These are phyloP conservation scores for Dione juno DNA, from an alignment of 2,888 invertebrate genomes.

Conservation along the genomic window DNA sequence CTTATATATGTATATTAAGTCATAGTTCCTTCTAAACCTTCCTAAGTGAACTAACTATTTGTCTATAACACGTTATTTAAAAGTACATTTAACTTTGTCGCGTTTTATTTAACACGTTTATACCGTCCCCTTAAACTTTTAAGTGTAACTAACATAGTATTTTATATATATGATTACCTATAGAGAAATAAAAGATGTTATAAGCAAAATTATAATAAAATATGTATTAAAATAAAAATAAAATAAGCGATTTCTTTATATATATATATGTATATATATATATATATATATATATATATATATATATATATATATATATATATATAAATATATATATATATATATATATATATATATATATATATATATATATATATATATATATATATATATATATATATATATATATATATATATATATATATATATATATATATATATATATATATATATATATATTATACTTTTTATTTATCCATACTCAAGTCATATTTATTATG, in stretches of 20 bases:
- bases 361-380: too few relatives aligned
- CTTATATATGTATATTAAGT: slow-evolving; percentile 11
- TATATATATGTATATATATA: background rate
- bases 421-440: too few relatives aligned
- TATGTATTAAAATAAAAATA: background rate
- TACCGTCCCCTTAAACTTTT: slow-evolving; percentile 77
- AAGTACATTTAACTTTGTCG: slow-evolving; percentile 17
- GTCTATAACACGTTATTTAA: slow-evolving; percentile 20
- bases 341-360: too few relatives aligned
- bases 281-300: too few relatives aligned
- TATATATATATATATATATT: too few relatives aligned
- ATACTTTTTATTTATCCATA: too few relatives aligned
- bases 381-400: too few relatives aligned
- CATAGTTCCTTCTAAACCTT: slow-evolving; percentile 35
- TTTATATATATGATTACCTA: slow-evolving; percentile 47
- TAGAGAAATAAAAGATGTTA: slow-evolving; percentile 24
- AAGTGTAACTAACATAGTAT: slow-evolving; percentile 61
- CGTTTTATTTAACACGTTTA: slow-evolving; percentile 65
- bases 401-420: too few relatives aligned
- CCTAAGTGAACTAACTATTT: slow-evolving; percentile 23
- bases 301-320: too few relatives aligned
- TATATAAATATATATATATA: too few relatives aligned
- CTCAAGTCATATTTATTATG: too few relatives aligned
- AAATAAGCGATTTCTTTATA: background rate
- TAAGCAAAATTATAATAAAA: slow-evolving; percentile 15